These are phyloP conservation scores for Glandiceps talaboti DNA, from an alignment of 53 echinoderm and acorn worm genomes.

Conservation along the genomic window DNA sequence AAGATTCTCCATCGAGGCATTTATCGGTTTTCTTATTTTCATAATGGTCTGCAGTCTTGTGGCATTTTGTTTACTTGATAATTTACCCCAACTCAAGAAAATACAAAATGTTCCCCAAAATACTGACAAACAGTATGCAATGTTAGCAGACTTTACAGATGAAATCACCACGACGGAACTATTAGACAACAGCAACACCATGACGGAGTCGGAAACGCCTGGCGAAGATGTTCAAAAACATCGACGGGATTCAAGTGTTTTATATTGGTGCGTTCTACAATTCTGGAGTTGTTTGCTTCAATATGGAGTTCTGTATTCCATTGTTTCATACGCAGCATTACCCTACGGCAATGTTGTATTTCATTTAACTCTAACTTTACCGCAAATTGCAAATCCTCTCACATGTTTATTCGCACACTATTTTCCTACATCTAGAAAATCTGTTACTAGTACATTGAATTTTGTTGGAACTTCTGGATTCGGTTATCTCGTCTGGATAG, in stretches of 20 bases:
- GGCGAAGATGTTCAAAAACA: not conserved
- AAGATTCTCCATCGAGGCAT: too few species aligned
- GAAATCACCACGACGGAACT: not conserved
- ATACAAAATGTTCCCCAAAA: slow-evolving; percentile 20
- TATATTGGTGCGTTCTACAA: not conserved
- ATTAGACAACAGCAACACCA: not conserved
- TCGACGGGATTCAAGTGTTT: not conserved
- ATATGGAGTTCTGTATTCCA: not conserved
- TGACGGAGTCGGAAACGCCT: not conserved
- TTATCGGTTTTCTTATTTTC: slow-evolving; percentile 63
- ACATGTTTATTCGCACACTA: not conserved
- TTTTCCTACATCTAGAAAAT: not conserved
- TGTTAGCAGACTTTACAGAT: too few species aligned
- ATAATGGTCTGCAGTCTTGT: slow-evolving; percentile 48
- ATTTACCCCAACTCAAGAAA: slow-evolving; percentile 45
- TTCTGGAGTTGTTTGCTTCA: not conserved
- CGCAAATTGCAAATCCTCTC: not conserved
- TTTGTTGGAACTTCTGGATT: not conserved
- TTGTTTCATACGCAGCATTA: not conserved
- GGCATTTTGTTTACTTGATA: slow-evolving; percentile 57
- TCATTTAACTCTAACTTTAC: not conserved
- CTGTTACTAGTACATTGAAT: not conserved
- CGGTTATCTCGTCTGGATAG: not conserved
- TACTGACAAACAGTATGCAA: too few species aligned
- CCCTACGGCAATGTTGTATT: not conserved